Base-by-base conservation (phyloP, 2,888 invertebrate genomes). In the Pollenia amentaria region DNA sequence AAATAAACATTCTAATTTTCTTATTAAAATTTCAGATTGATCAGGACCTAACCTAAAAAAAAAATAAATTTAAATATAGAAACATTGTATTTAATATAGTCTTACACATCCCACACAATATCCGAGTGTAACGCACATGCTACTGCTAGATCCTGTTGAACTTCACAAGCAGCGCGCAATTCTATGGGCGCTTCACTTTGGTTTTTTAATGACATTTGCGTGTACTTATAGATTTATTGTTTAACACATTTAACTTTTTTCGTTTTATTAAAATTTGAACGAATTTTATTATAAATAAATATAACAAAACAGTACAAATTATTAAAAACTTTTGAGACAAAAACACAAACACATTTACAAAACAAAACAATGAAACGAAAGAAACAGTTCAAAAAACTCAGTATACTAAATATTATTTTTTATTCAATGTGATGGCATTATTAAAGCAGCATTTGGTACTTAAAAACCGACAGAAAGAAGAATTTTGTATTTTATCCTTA, bases 41-140 rank as follows among this genome's bases (percentile, higher is more conserved):
- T 87, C 83, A 2, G 87, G 76, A 0, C 90, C 89, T 29, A 91
- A 64, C 12, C 92, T 92, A 48, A 18, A 87, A 77, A 40, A 1
- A 57, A 29, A 16, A 1, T 11, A 46, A 44, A 60, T 12, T 16
- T 18, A 44, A 46, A 1, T 9, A 38, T 0, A 29, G 29, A 29
- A 29, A 29, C 29, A 29, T 1, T 40, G 16, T 4, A 14, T 40
- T 21, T n/a, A n/a, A 44, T 16, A 18, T 53, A 3, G 42, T 90
- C 91, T 21, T 88, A 92, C 91, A 90, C 89, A 79, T 92, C 91
- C 91, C 91, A 92, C 75, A 92, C 89, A 0, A 91, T 89, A 88
- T 91, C 90, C 0, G 89, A 89, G 3, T 90, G 88, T 42, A 91
- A 53, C 0, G 90, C 90, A 76, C 89, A 89, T 70, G 89, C 89